Conservation (phyloP, 2,113 vertebrate genomes). For the Microcebus ravelobensis region DNA sequence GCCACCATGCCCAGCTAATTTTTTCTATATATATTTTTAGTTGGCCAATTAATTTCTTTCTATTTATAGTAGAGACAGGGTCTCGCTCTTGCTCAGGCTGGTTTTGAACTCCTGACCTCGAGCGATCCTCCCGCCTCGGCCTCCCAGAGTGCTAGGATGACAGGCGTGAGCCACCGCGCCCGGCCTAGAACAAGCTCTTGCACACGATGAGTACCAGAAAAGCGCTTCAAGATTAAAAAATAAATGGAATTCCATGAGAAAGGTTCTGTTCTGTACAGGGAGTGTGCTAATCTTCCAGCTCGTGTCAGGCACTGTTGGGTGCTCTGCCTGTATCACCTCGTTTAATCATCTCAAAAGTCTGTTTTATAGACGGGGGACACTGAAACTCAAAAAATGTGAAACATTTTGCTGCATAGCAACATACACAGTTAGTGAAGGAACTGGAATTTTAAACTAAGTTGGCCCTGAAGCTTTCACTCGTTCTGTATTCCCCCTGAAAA, state of each 20-base stretch:
- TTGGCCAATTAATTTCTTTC: no score
- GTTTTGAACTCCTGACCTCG: no score
- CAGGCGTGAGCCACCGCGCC: no score
- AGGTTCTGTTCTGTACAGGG: neutral
- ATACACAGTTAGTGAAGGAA: neutral
- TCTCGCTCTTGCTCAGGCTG: no score
- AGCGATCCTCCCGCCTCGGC: no score
- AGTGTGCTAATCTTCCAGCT: neutral
- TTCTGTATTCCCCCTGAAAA: neutral
- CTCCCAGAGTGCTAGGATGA: no score
- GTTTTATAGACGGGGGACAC: neutral
- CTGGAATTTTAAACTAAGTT: neutral
- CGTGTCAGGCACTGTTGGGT: neutral
- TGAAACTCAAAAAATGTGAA: neutral
- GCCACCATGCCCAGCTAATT: no score
- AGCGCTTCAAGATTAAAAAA: neutral
- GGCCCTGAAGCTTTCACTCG: neutral
- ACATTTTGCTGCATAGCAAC: neutral
- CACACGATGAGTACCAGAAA: neutral
- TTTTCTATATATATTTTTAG: no score
- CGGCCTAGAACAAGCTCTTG: neutral
- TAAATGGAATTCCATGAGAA: neutral
- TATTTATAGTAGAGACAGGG: no score
- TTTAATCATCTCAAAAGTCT: neutral
- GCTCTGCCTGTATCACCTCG: fast-evolving